A percentile compares a stretch with the other conserved stretches of the same genome.
These are phyloP conservation scores for Drosophila truncata DNA, from an alignment of 1,140 invertebrate species.

Conservation along the genomic window DNA sequence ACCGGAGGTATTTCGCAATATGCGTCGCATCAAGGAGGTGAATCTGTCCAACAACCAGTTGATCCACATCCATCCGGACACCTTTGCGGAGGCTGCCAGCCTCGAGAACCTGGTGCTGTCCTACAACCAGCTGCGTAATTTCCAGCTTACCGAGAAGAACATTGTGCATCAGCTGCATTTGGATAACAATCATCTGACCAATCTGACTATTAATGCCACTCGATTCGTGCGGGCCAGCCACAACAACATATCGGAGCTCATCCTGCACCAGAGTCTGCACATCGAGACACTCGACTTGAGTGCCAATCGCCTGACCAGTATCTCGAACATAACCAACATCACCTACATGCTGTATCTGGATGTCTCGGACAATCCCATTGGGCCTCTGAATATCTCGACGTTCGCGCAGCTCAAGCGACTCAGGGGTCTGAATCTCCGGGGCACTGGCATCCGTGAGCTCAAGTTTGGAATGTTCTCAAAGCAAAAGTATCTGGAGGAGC, in stretches of 20 bases:
- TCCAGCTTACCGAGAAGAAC: slow-evolving; percentile 71
- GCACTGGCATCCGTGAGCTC: slow-evolving; percentile 60
- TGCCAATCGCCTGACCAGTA: slow-evolving; percentile 61
- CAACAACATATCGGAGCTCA: slow-evolving; percentile 65
- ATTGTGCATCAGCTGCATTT: slow-evolving; percentile 73
- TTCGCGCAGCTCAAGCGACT: slow-evolving; percentile 75
- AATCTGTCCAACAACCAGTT: slow-evolving; percentile 74
- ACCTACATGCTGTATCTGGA: slow-evolving; percentile 66
- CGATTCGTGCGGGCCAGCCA: slow-evolving; percentile 72
- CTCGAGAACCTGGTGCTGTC: slow-evolving; percentile 71
- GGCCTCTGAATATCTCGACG: slow-evolving; percentile 67
- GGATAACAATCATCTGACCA: slow-evolving; percentile 75
- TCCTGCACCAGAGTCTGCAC: slow-evolving; percentile 59
- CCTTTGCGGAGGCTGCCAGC: slow-evolving; percentile 67
- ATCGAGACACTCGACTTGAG: slow-evolving; percentile 71
- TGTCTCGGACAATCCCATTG: slow-evolving; percentile 77
- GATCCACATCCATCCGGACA: slow-evolving; percentile 68
- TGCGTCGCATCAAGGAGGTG: slow-evolving; percentile 73
- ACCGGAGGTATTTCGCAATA: slow-evolving; percentile 72
- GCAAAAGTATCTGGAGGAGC: slow-evolving; percentile 67
- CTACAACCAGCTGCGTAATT: slow-evolving; percentile 57
- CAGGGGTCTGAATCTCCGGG: slow-evolving; percentile 59
- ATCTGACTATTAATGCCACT: slow-evolving; percentile 69
- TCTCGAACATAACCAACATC: slow-evolving; percentile 70
- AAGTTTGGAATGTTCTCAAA: slow-evolving; percentile 84